Evolutionary conservation across 2,113 vertebrate species (phyloP).

Genomic region (Empidonax alnorum): DNA sequence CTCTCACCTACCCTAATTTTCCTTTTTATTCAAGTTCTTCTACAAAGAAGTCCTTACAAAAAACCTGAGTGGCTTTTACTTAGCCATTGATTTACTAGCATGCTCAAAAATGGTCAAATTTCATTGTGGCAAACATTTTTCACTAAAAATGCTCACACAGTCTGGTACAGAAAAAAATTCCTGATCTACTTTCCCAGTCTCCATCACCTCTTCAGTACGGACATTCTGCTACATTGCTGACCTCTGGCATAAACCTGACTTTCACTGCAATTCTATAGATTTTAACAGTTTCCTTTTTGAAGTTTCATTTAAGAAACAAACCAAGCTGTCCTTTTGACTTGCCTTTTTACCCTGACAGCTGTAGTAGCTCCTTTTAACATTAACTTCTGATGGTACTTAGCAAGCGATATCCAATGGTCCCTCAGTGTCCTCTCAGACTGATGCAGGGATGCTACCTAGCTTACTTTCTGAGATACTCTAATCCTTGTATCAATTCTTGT

Average conservation of each 20-base stretch:
- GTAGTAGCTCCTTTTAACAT: neutral
- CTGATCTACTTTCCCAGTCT: neutral
- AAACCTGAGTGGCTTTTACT: neutral
- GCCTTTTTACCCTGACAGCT: neutral
- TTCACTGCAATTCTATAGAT: neutral
- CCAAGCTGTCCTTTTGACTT: neutral
- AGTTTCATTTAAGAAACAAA: neutral
- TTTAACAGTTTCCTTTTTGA: neutral
- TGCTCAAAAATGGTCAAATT: neutral
- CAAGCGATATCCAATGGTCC: neutral
- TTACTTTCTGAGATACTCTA: neutral
- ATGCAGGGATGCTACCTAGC: neutral
- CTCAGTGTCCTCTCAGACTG: neutral
- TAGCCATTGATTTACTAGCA: neutral
- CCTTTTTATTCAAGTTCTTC: neutral
- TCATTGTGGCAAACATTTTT: neutral
- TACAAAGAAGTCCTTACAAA: neutral
- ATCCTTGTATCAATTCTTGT: neutral
- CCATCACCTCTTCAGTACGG: neutral
- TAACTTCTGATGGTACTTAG: neutral
- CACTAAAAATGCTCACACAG: neutral
- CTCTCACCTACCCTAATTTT: neutral
- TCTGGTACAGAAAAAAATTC: neutral
- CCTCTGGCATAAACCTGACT: neutral
- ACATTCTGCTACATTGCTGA: neutral